Evolutionary conservation across 2,888 invertebrate genomes (phyloP).

Genomic region (Hydrotaea cyrtoneurina): DNA sequence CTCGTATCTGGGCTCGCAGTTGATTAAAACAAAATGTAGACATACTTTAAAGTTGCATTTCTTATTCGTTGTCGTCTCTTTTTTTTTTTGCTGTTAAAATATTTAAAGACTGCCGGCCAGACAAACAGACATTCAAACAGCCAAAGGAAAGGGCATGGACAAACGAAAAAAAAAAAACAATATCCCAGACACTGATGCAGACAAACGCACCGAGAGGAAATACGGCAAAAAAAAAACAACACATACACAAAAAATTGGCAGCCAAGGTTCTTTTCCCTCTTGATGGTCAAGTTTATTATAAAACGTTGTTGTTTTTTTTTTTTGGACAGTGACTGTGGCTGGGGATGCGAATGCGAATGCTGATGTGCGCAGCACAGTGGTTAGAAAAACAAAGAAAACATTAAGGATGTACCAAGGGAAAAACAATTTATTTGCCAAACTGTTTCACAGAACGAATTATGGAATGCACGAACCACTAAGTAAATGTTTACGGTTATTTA

Average conservation of each 20-base stretch:
- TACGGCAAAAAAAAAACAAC: conserved; percentile 7
- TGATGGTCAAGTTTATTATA: conserved; percentile 52
- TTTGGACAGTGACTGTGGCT: neutral
- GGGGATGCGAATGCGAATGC: neutral
- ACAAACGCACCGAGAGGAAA: conserved; percentile 4
- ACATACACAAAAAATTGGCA: conserved; percentile 32
- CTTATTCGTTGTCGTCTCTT: neutral
- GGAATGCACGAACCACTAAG: too few relatives aligned
- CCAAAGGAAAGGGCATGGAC: neutral
- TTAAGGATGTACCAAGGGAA: too few relatives aligned
- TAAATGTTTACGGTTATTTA: too few relatives aligned
- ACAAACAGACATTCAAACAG: conserved; percentile 28
- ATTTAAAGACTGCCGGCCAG: conserved; percentile 40
- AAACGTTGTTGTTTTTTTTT: neutral
- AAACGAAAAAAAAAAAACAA: neutral
- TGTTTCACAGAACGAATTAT: too few relatives aligned
- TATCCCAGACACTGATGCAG: neutral
- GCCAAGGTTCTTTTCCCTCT: conserved; percentile 44
- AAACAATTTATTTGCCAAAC: too few relatives aligned
- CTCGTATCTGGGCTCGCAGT: conserved; percentile 24
- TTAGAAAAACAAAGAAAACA: too few relatives aligned
- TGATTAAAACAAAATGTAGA: conserved; percentile 63
- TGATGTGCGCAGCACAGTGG: neutral
- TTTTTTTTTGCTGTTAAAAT: neutral
- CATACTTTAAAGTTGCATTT: conserved; percentile 55